Conservation (phyloP, 1,140 invertebrate genomes). For the Drosophila trapezifrons region DNA sequence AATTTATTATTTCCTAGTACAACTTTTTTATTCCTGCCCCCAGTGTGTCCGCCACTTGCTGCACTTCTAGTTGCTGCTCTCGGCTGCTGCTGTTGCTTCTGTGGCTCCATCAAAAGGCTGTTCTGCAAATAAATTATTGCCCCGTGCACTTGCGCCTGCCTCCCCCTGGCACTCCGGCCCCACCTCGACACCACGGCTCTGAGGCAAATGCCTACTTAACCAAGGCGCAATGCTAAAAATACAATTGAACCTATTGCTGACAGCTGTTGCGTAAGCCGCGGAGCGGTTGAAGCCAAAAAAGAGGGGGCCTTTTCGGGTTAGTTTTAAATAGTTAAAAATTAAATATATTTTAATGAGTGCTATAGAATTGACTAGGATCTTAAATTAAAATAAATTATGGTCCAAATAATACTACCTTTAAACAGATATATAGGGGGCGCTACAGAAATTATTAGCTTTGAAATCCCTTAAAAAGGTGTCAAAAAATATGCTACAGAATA, state of each 20-base stretch:
- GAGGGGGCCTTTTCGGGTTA: not conserved
- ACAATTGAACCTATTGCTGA: conserved; percentile 65
- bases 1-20: conserved; percentile 53
- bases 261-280: conserved; percentile 62
- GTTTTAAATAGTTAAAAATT: not conserved
- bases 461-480: not conserved
- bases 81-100: conserved; percentile 13
- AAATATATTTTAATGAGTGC: not conserved
- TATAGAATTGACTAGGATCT: not conserved
- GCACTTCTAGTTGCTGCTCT: conserved; percentile 25
- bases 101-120: conserved; percentile 61
- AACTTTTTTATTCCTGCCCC: conserved; percentile 40
- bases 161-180: not conserved
- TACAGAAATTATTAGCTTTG: not conserved
- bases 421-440: too few relatives aligned
- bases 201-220: conserved; percentile 41
- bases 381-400: too few relatives aligned
- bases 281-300: conserved; percentile 22
- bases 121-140: conserved; percentile 66
- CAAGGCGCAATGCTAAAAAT: conserved; percentile 64
- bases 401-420: too few relatives aligned
- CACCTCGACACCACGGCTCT: conserved; percentile 1
- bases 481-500: not conserved
- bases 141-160: conserved; percentile 51
- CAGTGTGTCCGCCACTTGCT: conserved; percentile 38